Base-by-base conservation (phyloP, 2,888 invertebrate genomes). In the Tetragonisca angustula region DNA sequence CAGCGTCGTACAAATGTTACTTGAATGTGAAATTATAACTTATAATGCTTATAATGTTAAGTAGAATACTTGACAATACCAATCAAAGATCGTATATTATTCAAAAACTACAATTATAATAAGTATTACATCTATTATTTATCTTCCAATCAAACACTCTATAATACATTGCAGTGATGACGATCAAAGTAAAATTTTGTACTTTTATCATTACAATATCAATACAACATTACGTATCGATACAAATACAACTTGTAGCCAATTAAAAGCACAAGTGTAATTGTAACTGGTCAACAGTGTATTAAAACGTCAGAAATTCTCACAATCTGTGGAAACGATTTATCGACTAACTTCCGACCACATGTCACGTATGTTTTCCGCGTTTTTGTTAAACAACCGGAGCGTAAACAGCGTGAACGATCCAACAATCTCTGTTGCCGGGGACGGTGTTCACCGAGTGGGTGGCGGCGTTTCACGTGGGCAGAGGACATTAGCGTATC, bases 401-500 rank as follows among this genome's bases (percentile, higher is more conserved):
- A 75, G 19, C 71, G 67, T 52, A n/a, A 56, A 56, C 56, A 56
- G 24, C 56, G 56, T 5, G 56, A 56, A 56, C 56, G 61, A 82
- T 79, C 67, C 73, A 56, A 72, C 56, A 27, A 32, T 36, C 21
- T 49, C 50, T 76, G 32, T 49, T 56, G 69, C 36, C 49, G n/a
- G 36, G 4, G 24, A 36, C 54, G 15, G 52, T 36, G 43, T 43
- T 73, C 36, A 56, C 52, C 27, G 79, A 71, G 85, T 86, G 85
- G 84, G 83, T 80, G 76, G 83, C 71, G 69, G 67, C 49, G 74
- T 78, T 69, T 73, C 67, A 65, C 84, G 84, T 89, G 80, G 89
- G 88, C 77, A 62, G 65, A 36, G 56, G 21, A 59, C 75, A 81
- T 86, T 83, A 89, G 83, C 85, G 76, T 88, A 89, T 87, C 83